These are phyloP conservation scores for Coccyzus lansbergi DNA, from an alignment of 2,797 vertebrate genomes.

Conservation along the genomic window DNA sequence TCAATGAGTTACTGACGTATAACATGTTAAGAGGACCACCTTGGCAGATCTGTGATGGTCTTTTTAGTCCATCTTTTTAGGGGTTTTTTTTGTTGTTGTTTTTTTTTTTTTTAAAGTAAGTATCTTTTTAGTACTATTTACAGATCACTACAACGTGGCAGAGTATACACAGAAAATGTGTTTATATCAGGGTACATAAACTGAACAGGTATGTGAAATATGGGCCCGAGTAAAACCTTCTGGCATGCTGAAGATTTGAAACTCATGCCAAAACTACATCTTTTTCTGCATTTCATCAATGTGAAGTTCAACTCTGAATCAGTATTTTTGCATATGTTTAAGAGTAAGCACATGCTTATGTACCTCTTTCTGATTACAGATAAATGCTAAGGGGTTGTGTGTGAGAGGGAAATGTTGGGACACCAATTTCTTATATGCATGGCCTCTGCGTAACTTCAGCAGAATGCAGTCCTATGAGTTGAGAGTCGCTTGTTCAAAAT, in stretches of 20 bases:
- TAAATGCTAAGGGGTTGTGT: neutral
- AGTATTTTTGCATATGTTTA: neutral
- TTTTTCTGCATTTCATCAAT: neutral
- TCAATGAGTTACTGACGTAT: neutral
- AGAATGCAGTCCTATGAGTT: neutral
- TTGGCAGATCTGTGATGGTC: neutral
- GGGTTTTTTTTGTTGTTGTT: neutral
- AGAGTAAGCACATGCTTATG: neutral
- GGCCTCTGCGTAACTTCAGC: neutral
- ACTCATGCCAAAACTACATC: neutral
- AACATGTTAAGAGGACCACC: neutral
- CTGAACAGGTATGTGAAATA: fast-evolving
- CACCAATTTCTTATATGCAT: neutral
- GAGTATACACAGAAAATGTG: neutral
- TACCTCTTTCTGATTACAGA: neutral
- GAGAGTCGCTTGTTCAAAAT: neutral
- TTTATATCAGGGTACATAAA: neutral
- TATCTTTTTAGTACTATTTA: neutral
- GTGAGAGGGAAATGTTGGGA: neutral
- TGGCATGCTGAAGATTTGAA: neutral
- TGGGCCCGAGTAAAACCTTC: neutral
- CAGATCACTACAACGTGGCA: neutral
- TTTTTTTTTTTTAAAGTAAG: neutral
- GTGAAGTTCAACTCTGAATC: neutral
- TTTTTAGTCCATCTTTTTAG: neutral